Percentiles rank a stretch among this genome's conserved stretches.
These are phyloP conservation scores for Marmota flaviventris DNA, from an alignment of 2,113 vertebrate genomes.

Conservation along the genomic window DNA sequence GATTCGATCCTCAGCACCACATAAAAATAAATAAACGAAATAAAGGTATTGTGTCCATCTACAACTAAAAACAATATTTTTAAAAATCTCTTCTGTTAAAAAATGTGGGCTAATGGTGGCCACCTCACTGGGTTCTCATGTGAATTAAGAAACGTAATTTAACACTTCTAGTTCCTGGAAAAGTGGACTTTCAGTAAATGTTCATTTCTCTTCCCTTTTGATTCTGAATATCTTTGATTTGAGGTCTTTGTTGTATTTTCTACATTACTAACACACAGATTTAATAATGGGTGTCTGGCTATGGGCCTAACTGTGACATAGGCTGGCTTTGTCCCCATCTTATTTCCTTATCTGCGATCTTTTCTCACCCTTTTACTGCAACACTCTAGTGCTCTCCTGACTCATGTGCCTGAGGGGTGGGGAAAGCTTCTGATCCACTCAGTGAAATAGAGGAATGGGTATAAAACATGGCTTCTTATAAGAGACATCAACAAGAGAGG, in stretches of 20 bases:
- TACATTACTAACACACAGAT: neutral
- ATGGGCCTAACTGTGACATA: neutral
- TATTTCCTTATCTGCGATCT: neutral
- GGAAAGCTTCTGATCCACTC: neutral
- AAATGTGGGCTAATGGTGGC: neutral
- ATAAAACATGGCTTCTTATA: neutral
- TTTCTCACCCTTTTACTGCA: neutral
- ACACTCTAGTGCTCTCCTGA: neutral
- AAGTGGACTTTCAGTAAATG: conserved; percentile 7
- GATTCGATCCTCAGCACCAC: no score
- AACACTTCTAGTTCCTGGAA: conserved; percentile 10
- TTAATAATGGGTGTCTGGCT: neutral
- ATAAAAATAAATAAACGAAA: no score
- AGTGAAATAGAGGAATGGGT: neutral
- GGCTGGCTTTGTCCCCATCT: neutral
- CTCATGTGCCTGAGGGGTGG: neutral
- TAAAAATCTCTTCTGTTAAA: no score
- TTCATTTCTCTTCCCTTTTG: conserved; percentile 37
- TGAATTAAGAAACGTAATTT: neutral
- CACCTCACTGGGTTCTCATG: neutral
- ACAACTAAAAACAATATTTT: no score
- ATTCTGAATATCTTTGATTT: conserved; percentile 1
- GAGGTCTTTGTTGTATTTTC: conserved; percentile 18
- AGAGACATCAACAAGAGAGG: neutral
- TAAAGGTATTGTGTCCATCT: no score